phyloP scores from a whole-genome alignment of 2,888 invertebrate species.

The Odontocolon sp. region DNA sequence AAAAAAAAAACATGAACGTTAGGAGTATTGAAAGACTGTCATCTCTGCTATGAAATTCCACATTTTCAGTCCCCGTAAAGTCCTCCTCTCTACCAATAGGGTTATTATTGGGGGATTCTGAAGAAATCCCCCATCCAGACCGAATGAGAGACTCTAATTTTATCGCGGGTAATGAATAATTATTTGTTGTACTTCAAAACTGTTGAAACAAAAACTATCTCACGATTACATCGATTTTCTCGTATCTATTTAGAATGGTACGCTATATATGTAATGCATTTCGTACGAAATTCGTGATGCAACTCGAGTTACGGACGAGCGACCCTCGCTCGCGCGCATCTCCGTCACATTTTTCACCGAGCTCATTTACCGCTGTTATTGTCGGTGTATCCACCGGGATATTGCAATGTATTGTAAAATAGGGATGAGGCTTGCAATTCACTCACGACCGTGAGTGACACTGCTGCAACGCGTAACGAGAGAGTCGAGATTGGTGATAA shows the following conservation, averaged over 20 bases:
- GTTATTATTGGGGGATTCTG: too few species aligned
- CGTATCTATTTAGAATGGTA: background rate
- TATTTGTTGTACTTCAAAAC: too few species aligned
- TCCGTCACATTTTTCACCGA: conserved; percentile 35
- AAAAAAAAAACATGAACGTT: too few species aligned
- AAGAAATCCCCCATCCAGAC: too few species aligned
- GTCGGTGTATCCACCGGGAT: background rate
- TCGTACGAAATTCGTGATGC: conserved; percentile 51
- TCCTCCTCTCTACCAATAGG: too few species aligned
- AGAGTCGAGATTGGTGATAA: background rate
- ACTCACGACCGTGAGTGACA: conserved; percentile 11
- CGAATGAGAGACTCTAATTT: too few species aligned
- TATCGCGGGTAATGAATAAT: too few species aligned
- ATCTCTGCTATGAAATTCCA: too few species aligned
- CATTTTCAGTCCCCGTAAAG: too few species aligned
- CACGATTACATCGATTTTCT: too few species aligned
- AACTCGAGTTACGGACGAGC: conserved; percentile 46
- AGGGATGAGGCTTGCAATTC: background rate
- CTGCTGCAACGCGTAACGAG: conserved; percentile 12
- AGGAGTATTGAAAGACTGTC: too few species aligned
- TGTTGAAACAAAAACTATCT: background rate
- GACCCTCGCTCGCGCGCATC: conserved; percentile 47
- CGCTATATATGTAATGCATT: conserved; percentile 3
- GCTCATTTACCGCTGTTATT: background rate
- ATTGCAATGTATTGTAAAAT: background rate